Evolutionary conservation across 2,113 vertebrate genomes (phyloP).

Genomic region (Pseudorectes ferrugineus): DNA sequence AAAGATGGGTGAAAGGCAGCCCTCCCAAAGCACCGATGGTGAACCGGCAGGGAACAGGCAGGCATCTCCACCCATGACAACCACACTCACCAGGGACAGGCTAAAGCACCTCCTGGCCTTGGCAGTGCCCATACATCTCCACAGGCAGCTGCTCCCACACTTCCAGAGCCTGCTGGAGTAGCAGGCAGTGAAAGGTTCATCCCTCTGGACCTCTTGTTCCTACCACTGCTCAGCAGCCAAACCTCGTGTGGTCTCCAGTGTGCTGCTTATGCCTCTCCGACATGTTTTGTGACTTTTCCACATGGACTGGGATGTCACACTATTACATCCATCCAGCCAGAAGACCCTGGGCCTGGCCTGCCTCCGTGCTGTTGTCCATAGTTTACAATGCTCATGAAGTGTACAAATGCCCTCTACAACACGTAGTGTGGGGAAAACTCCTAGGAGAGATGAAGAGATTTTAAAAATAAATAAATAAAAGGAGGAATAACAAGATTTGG

Average conservation of each 20-base stretch:
- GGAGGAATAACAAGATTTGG: neutral
- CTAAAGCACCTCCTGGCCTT: neutral
- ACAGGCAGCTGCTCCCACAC: neutral
- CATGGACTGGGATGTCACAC: neutral
- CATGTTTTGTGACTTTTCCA: neutral
- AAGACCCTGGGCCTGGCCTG: neutral
- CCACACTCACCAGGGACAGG: neutral
- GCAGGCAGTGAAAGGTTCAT: neutral
- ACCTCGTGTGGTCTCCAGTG: rapidly evolving
- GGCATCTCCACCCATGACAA: rapidly evolving
- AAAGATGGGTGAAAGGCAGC: neutral
- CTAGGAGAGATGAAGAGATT: neutral
- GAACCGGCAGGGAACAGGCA: neutral
- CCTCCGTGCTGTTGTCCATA: neutral
- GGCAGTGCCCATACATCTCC: neutral
- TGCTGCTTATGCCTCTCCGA: neutral
- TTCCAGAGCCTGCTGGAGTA: neutral
- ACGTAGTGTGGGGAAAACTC: neutral
- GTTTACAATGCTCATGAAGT: neutral
- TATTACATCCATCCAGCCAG: neutral
- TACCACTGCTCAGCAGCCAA: neutral
- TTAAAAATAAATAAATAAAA: neutral
- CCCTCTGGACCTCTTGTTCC: neutral
- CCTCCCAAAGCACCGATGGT: neutral
- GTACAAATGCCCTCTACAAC: neutral